Evolutionary conservation across 1,140 invertebrate genomes (phyloP).

Genomic region (Aphelinus atriplicis): DNA sequence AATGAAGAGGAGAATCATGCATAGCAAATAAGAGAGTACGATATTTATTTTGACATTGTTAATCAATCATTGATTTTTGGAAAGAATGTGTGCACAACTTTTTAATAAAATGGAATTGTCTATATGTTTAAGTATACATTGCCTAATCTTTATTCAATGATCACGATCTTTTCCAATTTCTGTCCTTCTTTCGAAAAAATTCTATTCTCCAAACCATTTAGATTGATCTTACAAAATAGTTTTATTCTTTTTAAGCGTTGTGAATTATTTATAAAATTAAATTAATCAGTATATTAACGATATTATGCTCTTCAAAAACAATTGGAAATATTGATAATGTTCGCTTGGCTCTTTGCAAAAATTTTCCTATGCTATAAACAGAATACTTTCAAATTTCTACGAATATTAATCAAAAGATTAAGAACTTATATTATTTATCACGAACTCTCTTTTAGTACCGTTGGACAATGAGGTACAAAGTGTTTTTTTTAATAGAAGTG

Average conservation of each 20-base stretch:
- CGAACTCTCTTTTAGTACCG: no score
- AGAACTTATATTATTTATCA: no score
- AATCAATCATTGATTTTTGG: conserved; percentile 57
- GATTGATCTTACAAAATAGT: neutral
- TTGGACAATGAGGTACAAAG: no score
- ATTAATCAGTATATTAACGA: no score
- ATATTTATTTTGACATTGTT: conserved; percentile 67
- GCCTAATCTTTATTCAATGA: conserved; percentile 21
- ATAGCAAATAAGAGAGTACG: conserved; percentile 56
- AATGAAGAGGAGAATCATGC: conserved; percentile 46
- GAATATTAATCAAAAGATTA: no score
- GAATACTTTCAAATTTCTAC: no score
- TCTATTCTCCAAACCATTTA: conserved; percentile 8
- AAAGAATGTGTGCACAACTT: conserved; percentile 61
- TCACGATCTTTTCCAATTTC: conserved; percentile 17
- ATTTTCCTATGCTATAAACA: no score
- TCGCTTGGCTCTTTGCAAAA: no score
- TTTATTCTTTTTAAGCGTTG: conserved; percentile 15
- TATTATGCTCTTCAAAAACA: no score
- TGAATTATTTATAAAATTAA: conserved; percentile 1
- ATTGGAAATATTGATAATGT: no score
- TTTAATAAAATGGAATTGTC: conserved; percentile 61
- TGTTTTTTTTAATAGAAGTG: no score
- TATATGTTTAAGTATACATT: conserved; percentile 45
- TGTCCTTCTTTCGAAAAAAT: conserved; percentile 9